A percentile compares a stretch with the other conserved stretches of the same genome.
These are phyloP conservation scores for Brachystomella parvula DNA, from an alignment of 1,140 invertebrate species.

Conservation along the genomic window DNA sequence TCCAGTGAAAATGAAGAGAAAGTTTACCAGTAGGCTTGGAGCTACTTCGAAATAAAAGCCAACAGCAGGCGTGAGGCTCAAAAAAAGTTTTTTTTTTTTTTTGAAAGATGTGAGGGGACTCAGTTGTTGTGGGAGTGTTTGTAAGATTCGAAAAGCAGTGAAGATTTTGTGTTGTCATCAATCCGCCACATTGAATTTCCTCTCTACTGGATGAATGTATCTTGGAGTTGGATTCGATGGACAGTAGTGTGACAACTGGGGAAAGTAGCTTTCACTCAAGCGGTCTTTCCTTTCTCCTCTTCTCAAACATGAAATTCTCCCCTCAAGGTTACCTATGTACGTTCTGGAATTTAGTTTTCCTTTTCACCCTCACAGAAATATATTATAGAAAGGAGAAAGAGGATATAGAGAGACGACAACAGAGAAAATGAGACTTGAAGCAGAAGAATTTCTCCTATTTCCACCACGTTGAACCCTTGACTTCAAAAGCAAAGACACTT, in stretches of 20 bases:
- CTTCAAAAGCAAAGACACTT: neutral
- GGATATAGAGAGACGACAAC: neutral
- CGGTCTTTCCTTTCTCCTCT: neutral
- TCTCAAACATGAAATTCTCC: too few species aligned
- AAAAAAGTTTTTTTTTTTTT: too few species aligned
- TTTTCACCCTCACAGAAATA: too few species aligned
- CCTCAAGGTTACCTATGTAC: neutral
- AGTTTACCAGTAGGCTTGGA: neutral
- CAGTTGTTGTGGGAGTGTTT: neutral
- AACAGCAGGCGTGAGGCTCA: neutral
- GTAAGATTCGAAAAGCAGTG: neutral
- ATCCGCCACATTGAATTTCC: conserved; percentile 2
- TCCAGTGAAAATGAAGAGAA: neutral
- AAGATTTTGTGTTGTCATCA: neutral
- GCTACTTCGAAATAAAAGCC: neutral
- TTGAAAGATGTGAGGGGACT: neutral
- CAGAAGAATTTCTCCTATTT: neutral
- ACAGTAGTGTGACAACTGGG: conserved; percentile 2
- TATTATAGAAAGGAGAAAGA: neutral
- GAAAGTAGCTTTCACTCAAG: conserved; percentile 9
- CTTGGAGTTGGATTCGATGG: neutral
- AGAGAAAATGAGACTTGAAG: conserved; percentile 5
- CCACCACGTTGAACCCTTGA: neutral
- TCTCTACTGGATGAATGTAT: neutral
- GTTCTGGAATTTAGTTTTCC: neutral